A percentile compares a stretch with the other conserved stretches of the same genome.
These are phyloP conservation scores for Galbula dea DNA, from an alignment of 2,113 vertebrate species.

Conservation along the genomic window DNA sequence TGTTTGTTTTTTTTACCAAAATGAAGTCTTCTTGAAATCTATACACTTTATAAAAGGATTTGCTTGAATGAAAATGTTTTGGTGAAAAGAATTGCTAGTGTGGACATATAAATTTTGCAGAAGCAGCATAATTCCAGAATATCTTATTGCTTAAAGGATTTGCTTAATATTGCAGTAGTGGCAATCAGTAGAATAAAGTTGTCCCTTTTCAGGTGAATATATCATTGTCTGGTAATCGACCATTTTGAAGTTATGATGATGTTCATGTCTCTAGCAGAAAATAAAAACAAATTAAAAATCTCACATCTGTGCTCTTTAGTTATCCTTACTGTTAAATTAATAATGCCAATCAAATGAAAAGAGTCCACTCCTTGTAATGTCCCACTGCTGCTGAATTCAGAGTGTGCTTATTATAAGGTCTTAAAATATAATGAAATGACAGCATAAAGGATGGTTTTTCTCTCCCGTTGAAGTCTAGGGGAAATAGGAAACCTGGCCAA, in stretches of 20 bases:
- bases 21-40: not conserved
- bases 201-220: not conserved
- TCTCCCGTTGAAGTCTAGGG: not conserved
- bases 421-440: not conserved
- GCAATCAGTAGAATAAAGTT: not conserved
- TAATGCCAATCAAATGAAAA: not conserved
- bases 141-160: not conserved
- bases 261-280: not conserved
- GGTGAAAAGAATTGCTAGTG: not conserved
- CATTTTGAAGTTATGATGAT: not conserved
- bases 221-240: not conserved
- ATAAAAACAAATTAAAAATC: not conserved
- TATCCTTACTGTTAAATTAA: not conserved
- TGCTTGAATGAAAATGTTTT: not conserved
- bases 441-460: not conserved
- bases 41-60: not conserved
- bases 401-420: not conserved
- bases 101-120: not conserved
- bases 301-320: not conserved
- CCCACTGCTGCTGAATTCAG: not conserved
- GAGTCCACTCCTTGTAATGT: not conserved
- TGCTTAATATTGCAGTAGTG: not conserved
- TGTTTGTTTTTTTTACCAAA: not conserved
- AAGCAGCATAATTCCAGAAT: not conserved
- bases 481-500: not conserved